A percentile compares a stretch with the other conserved stretches of the same genome.
These are phyloP conservation scores for Drosophila melanogaster DNA, from an alignment of 1,140 invertebrate genomes.

Conservation along the genomic window Release_6_plus_ISO1_MT NC_004354.4:22981001-22981500, in stretches of 20 bases:
- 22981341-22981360: constrained; percentile 54
- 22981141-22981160: constrained; percentile 57
- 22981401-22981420: constrained; percentile 12
- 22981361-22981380: constrained; percentile 52
- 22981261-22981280: constrained; percentile 1
- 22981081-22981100: constrained; percentile 58
- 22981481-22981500: constrained; percentile 65
- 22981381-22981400: constrained; percentile 22
- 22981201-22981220: constrained; percentile 18
- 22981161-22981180: constrained; percentile 66
- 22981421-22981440: constrained; percentile 39
- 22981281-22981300: constrained; percentile 61
- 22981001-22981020: constrained; percentile 33
- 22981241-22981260: constrained; percentile 1
- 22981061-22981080: constrained; percentile 52
- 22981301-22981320: constrained; percentile 81
- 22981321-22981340: constrained; percentile 67
- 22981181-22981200: constrained; percentile 40
- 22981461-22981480: constrained; percentile 25
- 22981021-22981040: constrained; percentile 12
- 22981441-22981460: constrained; percentile 71
- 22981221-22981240: constrained; percentile 3
- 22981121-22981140: constrained; percentile 59
- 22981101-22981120: constrained; percentile 72
- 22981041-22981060: constrained; percentile 61